Evolutionary conservation across 2,113 vertebrate genomes (phyloP).

Genomic region (Hemicordylus capensis): DNA sequence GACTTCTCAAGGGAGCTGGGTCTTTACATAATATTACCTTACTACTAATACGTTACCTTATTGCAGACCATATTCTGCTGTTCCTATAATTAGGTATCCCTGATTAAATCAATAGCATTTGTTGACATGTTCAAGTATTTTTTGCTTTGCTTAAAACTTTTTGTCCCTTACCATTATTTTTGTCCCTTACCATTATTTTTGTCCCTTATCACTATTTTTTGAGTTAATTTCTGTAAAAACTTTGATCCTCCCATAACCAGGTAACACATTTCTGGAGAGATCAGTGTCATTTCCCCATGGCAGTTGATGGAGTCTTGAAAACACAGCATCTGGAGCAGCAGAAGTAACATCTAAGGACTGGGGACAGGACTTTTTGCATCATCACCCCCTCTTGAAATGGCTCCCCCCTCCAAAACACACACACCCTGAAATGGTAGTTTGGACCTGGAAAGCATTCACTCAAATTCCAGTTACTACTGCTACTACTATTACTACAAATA

Average conservation of each 20-base stretch:
- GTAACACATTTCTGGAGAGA: not conserved
- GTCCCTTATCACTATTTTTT: too few relatives aligned
- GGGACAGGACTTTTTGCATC: not conserved
- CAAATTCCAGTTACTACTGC: not conserved
- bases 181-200: too few relatives aligned
- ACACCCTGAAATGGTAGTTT: too few relatives aligned
- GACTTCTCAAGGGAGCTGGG: too few relatives aligned
- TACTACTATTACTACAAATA: too few relatives aligned
- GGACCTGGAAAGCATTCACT: not conserved
- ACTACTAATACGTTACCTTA: too few relatives aligned
- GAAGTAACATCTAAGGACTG: not conserved
- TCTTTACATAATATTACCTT: too few relatives aligned
- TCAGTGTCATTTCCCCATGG: not conserved
- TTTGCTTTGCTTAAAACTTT: not conserved
- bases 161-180: not conserved
- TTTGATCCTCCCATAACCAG: too few relatives aligned
- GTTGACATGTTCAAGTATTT: not conserved
- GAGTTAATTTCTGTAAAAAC: too few relatives aligned
- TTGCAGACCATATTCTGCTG: too few relatives aligned
- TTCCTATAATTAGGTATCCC: not conserved
- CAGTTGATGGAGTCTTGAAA: not conserved
- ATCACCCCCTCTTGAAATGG: too few relatives aligned
- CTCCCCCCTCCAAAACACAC: too few relatives aligned
- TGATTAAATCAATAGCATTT: not conserved
- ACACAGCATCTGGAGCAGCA: not conserved